phyloP scores from a whole-genome alignment of 35 echinoderm and acorn worm species.

The Acanthaster planci region DNA sequence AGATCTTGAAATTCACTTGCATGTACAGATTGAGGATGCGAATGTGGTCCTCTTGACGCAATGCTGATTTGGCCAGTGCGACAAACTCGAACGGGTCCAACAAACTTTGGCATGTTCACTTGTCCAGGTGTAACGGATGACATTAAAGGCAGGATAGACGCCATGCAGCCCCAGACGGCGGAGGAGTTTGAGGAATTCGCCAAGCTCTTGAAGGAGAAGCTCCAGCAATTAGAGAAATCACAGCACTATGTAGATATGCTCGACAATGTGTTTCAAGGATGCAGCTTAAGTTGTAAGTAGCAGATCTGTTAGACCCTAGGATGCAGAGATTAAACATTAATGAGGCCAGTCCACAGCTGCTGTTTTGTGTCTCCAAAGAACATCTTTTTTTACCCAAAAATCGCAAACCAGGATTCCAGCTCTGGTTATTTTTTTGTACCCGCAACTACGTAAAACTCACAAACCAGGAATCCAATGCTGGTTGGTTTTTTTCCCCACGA shows the following conservation, averaged over 20 bases:
- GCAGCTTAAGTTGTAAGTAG: conserved; percentile 83
- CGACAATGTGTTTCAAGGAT: conserved; percentile 70
- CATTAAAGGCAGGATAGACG: conserved; percentile 44
- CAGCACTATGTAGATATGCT: conserved; percentile 67
- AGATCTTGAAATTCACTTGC: background rate
- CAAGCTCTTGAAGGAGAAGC: conserved; percentile 69
- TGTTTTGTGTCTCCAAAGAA: too few species aligned
- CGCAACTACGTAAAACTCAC: too few species aligned
- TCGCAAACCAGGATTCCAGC: too few species aligned
- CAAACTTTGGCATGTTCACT: too few species aligned
- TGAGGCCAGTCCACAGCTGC: too few species aligned
- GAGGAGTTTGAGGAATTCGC: conserved; percentile 77
- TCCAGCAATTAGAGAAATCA: conserved; percentile 61
- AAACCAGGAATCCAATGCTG: too few species aligned
- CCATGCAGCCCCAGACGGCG: conserved; percentile 67
- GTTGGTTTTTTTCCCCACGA: too few species aligned
- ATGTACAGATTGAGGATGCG: background rate
- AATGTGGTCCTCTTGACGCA: too few species aligned
- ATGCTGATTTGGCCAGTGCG: too few species aligned
- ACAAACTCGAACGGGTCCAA: too few species aligned
- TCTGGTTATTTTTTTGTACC: too few species aligned
- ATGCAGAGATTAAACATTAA: background rate
- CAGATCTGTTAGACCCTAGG: background rate
- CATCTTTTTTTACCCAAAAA: too few species aligned
- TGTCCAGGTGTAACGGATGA: conserved; percentile 48